Conservation (phyloP, 2,888 invertebrate species). For the Sympetrum striolatum region DNA sequence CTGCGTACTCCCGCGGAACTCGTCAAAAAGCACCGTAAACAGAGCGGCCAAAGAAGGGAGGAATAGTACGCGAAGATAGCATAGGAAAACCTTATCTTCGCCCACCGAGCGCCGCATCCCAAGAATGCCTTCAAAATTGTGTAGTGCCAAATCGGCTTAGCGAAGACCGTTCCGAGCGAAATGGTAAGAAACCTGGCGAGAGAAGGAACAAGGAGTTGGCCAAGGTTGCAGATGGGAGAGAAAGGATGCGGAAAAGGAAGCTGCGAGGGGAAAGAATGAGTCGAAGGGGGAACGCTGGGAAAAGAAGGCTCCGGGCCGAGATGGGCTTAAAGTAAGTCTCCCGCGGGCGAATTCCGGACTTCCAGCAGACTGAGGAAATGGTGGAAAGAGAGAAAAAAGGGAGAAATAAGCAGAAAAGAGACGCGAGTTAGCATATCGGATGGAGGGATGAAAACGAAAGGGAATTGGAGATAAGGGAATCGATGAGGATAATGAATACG, state of each 20-base stretch:
- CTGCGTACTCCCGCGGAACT: background rate
- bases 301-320: background rate
- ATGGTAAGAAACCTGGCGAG: background rate
- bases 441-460: background rate
- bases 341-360: background rate
- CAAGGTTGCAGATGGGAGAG: background rate
- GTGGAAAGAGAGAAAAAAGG: too few relatives aligned
- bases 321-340: background rate
- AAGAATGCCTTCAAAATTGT: background rate
- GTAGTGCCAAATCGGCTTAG: background rate
- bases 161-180: background rate
- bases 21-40: background rate
- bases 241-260: background rate
- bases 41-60: background rate
- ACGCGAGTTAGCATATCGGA: background rate
- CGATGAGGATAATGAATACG: background rate
- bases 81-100: background rate
- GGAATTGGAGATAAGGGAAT: background rate
- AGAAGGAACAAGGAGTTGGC: background rate
- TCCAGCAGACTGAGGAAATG: background rate
- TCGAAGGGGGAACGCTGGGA: background rate
- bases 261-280: background rate
- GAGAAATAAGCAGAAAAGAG: background rate
- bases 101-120: background rate
- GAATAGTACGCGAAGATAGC: background rate